Conservation (phyloP, 2,113 vertebrate species). For the Dascyllus trimaculatus region DNA sequence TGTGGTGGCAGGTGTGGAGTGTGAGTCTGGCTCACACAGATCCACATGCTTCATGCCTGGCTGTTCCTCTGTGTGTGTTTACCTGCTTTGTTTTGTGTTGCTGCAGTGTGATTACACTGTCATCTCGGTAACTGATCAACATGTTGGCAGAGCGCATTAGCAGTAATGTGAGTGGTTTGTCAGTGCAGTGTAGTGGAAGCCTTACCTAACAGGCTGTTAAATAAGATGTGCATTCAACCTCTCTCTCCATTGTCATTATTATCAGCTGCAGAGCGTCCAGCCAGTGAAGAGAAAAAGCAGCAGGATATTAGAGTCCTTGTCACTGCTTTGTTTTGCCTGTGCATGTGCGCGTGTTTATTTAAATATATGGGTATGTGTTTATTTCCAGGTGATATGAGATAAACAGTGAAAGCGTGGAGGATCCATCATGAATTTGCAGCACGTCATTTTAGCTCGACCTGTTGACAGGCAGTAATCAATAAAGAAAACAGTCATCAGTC, state of each 20-base stretch:
- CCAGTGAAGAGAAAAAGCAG: slow-evolving; percentile 19
- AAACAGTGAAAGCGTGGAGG: slow-evolving; percentile 15
- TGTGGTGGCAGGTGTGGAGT: neutral
- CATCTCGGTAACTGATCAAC: slow-evolving; percentile 39
- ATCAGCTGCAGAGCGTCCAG: slow-evolving; percentile 30
- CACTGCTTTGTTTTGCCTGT: neutral
- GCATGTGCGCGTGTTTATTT: neutral
- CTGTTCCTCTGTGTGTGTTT: slow-evolving; percentile 1
- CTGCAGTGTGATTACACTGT: slow-evolving; percentile 38
- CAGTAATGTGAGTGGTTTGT: slow-evolving; percentile 70
- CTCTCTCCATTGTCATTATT: slow-evolving; percentile 51
- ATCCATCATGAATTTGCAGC: slow-evolving; percentile 36
- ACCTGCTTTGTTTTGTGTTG: slow-evolving; percentile 11
- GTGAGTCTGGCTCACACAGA: neutral
- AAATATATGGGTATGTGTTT: neutral
- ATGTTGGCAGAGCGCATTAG: slow-evolving; percentile 46
- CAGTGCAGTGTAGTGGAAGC: slow-evolving; percentile 51
- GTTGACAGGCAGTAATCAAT: slow-evolving; percentile 11
- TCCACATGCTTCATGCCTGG: slow-evolving; percentile 6
- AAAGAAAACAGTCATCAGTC: neutral
- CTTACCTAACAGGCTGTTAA: slow-evolving; percentile 69
- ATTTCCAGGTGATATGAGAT: slow-evolving; percentile 30
- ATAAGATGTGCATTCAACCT: slow-evolving; percentile 68
- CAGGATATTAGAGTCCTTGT: slow-evolving; percentile 34
- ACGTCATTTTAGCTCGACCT: slow-evolving; percentile 20